Evolutionary conservation across 1,140 invertebrate species (phyloP).

Genomic region (Drosophila dunni): DNA sequence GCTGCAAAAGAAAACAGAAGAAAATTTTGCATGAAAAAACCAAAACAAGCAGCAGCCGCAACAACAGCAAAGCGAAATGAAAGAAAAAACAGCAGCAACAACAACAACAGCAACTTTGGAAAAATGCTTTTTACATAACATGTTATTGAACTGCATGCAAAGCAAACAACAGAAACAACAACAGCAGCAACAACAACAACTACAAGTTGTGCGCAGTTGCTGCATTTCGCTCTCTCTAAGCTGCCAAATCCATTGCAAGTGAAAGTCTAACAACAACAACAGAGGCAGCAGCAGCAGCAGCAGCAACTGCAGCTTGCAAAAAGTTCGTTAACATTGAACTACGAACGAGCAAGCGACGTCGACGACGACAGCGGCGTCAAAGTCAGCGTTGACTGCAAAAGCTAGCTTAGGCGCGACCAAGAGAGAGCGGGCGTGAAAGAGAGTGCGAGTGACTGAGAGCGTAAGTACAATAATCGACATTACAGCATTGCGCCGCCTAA

Average conservation of each 20-base stretch:
- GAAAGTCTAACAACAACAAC: conserved; percentile 69
- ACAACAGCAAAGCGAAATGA: conserved; percentile 13
- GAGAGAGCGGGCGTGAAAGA: neutral
- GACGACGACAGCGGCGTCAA: conserved; percentile 24
- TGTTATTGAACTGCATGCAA: conserved; percentile 82
- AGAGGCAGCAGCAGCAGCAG: conserved; percentile 29
- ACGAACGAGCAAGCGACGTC: conserved; percentile 61
- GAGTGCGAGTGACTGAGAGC: conserved; percentile 9
- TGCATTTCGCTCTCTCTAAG: conserved; percentile 55
- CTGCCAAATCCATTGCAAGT: conserved; percentile 80
- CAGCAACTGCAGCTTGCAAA: conserved; percentile 60
- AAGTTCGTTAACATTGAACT: conserved; percentile 85
- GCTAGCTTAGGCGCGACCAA: conserved; percentile 5
- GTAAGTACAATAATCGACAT: conserved; percentile 55
- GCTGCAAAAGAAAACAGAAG: conserved; percentile 56
- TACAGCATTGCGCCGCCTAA: conserved; percentile 60
- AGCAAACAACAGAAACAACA: conserved; percentile 43
- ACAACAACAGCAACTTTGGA: conserved; percentile 55
- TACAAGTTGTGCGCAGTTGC: conserved; percentile 46
- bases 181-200: conserved; percentile 47
- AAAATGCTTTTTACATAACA: conserved; percentile 84
- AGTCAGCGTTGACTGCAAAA: conserved; percentile 12
- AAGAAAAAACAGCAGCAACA: conserved; percentile 29
- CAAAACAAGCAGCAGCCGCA: conserved; percentile 35
- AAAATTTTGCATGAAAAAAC: conserved; percentile 49